These are phyloP conservation scores for Oriolus oriolus DNA, from an alignment of 2,113 vertebrate species.

Conservation along the genomic window DNA sequence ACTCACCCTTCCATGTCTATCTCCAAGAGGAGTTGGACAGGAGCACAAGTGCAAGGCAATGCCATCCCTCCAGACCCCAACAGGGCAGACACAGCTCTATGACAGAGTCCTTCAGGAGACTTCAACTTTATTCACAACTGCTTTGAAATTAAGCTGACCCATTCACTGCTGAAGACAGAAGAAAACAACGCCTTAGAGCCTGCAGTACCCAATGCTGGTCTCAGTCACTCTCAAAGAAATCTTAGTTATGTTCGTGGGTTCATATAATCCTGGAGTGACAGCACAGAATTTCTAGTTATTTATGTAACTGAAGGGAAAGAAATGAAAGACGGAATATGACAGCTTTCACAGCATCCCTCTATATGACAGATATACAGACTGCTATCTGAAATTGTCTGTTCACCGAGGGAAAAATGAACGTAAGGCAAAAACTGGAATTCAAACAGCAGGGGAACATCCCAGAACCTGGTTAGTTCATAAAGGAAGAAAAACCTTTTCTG, in stretches of 20 bases:
- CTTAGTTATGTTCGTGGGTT: background rate
- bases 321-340: background rate
- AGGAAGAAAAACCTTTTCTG: background rate
- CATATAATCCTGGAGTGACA: background rate
- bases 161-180: background rate
- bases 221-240: background rate
- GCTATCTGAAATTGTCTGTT: background rate
- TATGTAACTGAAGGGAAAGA: background rate
- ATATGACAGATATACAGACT: background rate
- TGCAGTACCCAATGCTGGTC: fast-evolving
- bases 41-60: background rate
- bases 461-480: background rate
- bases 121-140: background rate
- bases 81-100: fast-evolving
- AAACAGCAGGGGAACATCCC: background rate
- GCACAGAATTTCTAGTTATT: background rate
- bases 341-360: background rate
- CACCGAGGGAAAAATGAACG: background rate
- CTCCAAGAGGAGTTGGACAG: background rate
- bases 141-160: background rate
- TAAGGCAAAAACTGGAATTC: background rate
- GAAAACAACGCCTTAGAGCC: background rate
- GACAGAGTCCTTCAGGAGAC: background rate
- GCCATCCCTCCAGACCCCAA: background rate
- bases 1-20: background rate